These are phyloP conservation scores for Athripsodes cinereus DNA, from an alignment of 2,888 invertebrate species.

Conservation along the genomic window DNA sequence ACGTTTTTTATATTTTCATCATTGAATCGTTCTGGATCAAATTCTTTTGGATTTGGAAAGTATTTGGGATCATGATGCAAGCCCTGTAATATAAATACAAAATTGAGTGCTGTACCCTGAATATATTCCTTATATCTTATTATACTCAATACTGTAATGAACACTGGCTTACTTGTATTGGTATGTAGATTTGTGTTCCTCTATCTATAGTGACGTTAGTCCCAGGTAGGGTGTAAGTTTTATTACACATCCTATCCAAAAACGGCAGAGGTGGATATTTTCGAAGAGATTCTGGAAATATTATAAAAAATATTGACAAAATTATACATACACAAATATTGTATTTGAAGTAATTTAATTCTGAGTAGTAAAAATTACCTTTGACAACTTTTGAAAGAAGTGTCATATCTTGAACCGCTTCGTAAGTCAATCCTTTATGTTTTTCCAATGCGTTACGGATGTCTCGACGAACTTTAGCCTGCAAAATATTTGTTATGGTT, in stretches of 20 bases:
- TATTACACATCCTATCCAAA: constrained; percentile 16
- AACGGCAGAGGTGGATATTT: constrained; percentile 20
- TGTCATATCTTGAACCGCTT: constrained; percentile 33
- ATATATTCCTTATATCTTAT: too few species aligned
- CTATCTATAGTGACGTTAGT: constrained; percentile 16
- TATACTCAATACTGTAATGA: too few species aligned
- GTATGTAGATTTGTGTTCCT: constrained; percentile 20
- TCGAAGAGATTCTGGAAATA: constrained; percentile 20
- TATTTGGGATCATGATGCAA: constrained; percentile 17
- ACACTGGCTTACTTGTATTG: constrained; percentile 11
- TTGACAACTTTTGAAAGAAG: constrained; percentile 32
- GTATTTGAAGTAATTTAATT: too few species aligned
- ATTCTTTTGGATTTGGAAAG: constrained; percentile 16
- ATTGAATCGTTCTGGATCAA: constrained; percentile 18
- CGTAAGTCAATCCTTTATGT: constrained; percentile 31
- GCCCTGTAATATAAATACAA: constrained; percentile 11
- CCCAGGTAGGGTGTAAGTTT: constrained; percentile 15
- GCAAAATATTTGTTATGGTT: background rate
- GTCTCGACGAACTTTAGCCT: constrained; percentile 10
- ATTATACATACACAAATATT: too few species aligned
- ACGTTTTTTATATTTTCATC: constrained; percentile 15
- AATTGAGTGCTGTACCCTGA: background rate
- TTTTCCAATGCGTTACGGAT: constrained; percentile 2
- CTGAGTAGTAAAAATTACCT: too few species aligned
- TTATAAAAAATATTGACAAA: too few species aligned